Evolutionary conservation across 2,888 invertebrate genomes (phyloP).

Genomic region (Mesopsocus fuscifrons): DNA sequence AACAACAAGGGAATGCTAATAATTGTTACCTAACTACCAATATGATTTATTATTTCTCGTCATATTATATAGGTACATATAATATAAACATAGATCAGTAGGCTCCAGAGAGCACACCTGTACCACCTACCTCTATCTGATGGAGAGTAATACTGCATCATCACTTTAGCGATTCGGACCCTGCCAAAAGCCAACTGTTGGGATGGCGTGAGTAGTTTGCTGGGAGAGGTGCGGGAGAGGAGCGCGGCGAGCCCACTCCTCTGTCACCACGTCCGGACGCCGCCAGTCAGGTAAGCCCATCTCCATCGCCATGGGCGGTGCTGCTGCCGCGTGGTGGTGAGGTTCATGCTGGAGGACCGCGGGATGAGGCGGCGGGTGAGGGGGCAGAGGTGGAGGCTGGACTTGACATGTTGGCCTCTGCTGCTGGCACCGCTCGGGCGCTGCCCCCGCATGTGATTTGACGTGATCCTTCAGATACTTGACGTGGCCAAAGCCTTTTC

Average conservation of each 20-base stretch:
- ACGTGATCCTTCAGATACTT: conserved; percentile 11
- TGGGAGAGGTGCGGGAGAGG: background rate
- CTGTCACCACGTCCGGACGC: background rate
- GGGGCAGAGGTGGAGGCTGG: background rate
- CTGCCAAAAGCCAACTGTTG: conserved; percentile 7
- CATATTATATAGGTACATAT: too few species aligned
- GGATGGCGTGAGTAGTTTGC: background rate
- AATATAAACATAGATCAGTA: too few species aligned
- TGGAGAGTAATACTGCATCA: too few species aligned
- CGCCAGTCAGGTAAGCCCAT: conserved; percentile 3
- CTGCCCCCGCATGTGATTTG: conserved; percentile 12
- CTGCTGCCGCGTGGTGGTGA: background rate
- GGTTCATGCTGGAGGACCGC: background rate
- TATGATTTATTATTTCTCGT: too few species aligned
- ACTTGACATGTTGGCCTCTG: background rate
- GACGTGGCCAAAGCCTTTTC: conserved; percentile 19
- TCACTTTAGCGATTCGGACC: too few species aligned
- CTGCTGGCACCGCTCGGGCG: conserved; percentile 1
- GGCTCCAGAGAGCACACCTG: too few species aligned
- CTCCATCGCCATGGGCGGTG: conserved; percentile 3
- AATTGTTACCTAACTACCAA: too few species aligned
- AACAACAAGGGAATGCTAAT: too few species aligned
- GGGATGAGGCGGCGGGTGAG: background rate
- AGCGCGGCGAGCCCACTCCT: conserved; percentile 2
- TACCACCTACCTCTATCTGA: too few species aligned